phyloP scores from a whole-genome alignment of 1,140 invertebrate genomes.

The Tetragnatha versicolor region DNA sequence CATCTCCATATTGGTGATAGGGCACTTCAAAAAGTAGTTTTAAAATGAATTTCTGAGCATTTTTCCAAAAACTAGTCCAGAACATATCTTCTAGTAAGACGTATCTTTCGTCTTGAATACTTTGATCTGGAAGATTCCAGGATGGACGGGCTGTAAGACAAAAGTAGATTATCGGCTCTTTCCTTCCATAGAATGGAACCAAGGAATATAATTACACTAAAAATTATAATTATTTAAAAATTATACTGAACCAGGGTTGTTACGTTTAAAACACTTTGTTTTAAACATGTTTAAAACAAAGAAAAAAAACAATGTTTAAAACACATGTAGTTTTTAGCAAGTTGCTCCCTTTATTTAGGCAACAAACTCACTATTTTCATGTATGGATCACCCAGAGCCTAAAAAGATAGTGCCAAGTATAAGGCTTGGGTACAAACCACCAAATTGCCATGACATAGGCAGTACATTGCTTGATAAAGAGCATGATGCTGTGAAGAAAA shows the following conservation, averaged over 20 bases:
- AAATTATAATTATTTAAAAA: neutral
- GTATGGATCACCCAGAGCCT: too few relatives aligned
- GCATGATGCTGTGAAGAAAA: too few relatives aligned
- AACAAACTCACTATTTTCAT: too few relatives aligned
- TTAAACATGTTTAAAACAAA: neutral
- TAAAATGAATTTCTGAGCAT: slow-evolving; percentile 12
- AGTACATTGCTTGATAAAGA: too few relatives aligned
- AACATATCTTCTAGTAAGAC: slow-evolving; percentile 14
- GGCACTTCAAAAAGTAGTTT: slow-evolving; percentile 32
- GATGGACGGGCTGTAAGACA: slow-evolving; percentile 13
- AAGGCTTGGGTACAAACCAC: too few relatives aligned
- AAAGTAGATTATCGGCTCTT: neutral
- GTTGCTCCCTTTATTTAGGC: too few relatives aligned
- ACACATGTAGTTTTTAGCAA: too few relatives aligned
- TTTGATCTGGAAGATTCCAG: slow-evolving; percentile 12
- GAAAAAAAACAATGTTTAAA: neutral
- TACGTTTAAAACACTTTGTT: neutral
- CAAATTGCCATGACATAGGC: too few relatives aligned
- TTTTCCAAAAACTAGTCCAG: slow-evolving; percentile 31
- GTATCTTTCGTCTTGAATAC: neutral
- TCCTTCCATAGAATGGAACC: neutral
- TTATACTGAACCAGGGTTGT: neutral
- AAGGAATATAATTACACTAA: neutral
- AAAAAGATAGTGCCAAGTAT: too few relatives aligned
- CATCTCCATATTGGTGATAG: slow-evolving; percentile 42